Evolutionary conservation across 2,888 invertebrate genomes (phyloP), one percentile per base, ranked within the genome.

Genomic region (Bombylius discolor): DNA sequence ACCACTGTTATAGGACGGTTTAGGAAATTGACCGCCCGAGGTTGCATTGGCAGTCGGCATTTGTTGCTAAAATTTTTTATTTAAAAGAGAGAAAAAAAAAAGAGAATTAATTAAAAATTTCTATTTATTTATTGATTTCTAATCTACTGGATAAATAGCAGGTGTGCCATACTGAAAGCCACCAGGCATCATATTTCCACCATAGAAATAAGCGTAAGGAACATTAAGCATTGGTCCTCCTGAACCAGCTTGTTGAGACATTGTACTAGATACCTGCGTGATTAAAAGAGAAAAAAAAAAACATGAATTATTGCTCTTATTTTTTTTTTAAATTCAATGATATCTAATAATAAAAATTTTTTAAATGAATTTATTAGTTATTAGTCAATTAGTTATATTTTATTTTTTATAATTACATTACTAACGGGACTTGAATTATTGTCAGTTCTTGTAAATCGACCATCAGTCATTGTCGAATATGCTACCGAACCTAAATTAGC

Each of bases 41-140:
- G 82, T 84, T 52, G 84, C 83, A 66, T 85, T 87, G 50, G 86
- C 85, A 60, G 87, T 80, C 60, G 86, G 84, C 68, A 85, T 79
- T 81, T 84, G 82, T 78, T 81, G 70, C 66, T 74, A 60, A 52
- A 54, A 44, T 14, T 14, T 55, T 45, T 23, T 23, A 23, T 23
- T 23, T 23, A 23, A 34, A 32, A 48, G n/a, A 52, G 55, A 33
- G 47, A 47, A 55, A 51, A 57, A 34, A 7, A 6, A 11, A 42
- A 42, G 11, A 42, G 11, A 42, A 42, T 11, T 11, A 49, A 46
- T 39, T 46, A 31, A 36, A 7, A n/a, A 5, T 36, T 53, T 36
- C 12, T 39, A 39, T 8, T 34, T 46, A 13, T 47, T 8, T 36
- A 14, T 44, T 23, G 14, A 31, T 50, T n/a, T 8, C n/a, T 34